Evolutionary conservation across 2,113 vertebrate genomes (phyloP).

Genomic region (Psephotus haematonotus): DNA sequence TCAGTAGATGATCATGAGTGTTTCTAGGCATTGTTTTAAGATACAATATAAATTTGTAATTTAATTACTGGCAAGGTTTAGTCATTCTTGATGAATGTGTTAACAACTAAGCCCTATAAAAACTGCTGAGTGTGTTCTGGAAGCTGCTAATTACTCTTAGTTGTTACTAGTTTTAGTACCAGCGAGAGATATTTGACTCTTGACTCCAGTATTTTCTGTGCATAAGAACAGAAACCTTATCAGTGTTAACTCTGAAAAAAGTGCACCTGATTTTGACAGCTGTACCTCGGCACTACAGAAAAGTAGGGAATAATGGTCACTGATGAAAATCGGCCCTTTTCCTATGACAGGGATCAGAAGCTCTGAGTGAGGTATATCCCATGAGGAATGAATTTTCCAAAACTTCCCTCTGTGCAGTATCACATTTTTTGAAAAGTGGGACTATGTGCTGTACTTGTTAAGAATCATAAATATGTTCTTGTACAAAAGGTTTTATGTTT

Average conservation of each 20-base stretch:
- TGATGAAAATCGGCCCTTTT: not conserved
- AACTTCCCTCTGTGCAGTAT: not conserved
- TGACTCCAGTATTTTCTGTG: not conserved
- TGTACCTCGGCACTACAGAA: not conserved
- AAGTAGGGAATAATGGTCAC: not conserved
- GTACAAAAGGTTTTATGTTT: not conserved
- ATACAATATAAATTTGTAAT: not conserved
- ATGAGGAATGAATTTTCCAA: not conserved
- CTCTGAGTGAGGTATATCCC: not conserved
- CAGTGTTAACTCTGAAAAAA: not conserved
- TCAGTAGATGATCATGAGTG: not conserved
- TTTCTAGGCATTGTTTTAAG: not conserved
- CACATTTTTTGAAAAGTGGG: not conserved
- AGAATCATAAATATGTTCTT: not conserved
- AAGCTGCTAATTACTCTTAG: not conserved
- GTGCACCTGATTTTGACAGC: not conserved
- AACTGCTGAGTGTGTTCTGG: not conserved
- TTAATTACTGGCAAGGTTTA: not conserved
- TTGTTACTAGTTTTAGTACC: not conserved
- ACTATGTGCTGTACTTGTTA: not conserved
- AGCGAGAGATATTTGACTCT: not conserved
- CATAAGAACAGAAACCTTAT: not conserved
- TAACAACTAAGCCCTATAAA: not conserved
- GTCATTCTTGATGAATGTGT: not conserved
- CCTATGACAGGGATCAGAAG: not conserved